Evolutionary conservation across 2,888 invertebrate species (phyloP).

Genomic region (Tinea semifulvella): DNA sequence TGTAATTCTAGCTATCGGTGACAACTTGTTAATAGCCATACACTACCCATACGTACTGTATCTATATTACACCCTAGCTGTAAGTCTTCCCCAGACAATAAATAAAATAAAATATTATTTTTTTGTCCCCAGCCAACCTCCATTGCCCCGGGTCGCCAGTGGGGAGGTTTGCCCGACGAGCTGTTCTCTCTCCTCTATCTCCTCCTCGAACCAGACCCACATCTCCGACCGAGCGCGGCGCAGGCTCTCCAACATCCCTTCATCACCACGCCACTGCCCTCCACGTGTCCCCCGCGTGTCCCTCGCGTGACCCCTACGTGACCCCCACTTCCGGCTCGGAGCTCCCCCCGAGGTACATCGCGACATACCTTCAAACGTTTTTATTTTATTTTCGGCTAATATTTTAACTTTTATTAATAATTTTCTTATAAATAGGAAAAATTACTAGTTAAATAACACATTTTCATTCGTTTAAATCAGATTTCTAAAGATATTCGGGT

Average conservation of each 20-base stretch:
- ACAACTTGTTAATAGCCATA: no score
- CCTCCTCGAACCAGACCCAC: conserved; percentile 83
- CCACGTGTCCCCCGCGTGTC: neutral
- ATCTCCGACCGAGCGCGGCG: conserved; percentile 75
- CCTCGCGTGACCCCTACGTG: neutral
- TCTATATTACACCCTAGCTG: no score
- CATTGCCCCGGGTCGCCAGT: conserved; percentile 20
- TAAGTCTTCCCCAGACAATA: no score
- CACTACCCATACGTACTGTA: no score
- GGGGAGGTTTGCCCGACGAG: conserved; percentile 69
- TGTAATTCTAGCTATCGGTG: no score
- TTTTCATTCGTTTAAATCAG: no score
- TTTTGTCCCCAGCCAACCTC: conserved; percentile 26
- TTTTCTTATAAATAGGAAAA: conserved; percentile 14
- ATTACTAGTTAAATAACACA: no score
- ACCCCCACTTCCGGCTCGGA: neutral
- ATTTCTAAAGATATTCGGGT: no score
- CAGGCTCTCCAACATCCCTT: conserved; percentile 82
- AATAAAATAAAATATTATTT: no score
- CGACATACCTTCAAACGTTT: no score
- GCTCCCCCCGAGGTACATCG: neutral
- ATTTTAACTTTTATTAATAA: no score
- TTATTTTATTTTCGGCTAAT: no score
- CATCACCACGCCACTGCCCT: conserved; percentile 35
- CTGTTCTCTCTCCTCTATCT: conserved; percentile 78